phyloP scores from a whole-genome alignment of 2,888 invertebrate species.

The Pogonocherus hispidulus region DNA sequence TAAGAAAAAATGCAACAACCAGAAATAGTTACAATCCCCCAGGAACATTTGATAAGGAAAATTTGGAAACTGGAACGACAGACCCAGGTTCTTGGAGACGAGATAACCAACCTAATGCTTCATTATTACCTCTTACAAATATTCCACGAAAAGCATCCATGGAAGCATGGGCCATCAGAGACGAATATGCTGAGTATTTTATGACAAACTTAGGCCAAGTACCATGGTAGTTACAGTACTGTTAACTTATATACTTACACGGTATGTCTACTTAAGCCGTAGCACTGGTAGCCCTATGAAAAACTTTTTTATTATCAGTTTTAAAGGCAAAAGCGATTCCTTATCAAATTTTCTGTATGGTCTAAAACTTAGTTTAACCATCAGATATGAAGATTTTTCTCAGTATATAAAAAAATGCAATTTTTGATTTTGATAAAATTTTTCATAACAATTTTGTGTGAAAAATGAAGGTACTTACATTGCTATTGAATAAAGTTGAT shows the following conservation, averaged over 20 bases:
- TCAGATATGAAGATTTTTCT: no score
- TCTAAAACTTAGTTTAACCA: no score
- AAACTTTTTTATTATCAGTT: no score
- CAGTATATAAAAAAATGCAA: no score
- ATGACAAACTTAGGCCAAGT: slow-evolving; percentile 4
- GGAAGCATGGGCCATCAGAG: slow-evolving; percentile 13
- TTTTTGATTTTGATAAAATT: no score
- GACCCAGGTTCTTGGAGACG: slow-evolving; percentile 13
- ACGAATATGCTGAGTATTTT: slow-evolving; percentile 67
- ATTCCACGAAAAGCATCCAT: slow-evolving; percentile 11
- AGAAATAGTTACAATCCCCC: not conserved
- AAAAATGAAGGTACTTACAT: no score
- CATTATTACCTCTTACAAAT: slow-evolving; percentile 22
- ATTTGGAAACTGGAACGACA: slow-evolving; percentile 15
- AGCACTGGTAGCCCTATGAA: not conserved
- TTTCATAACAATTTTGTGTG: no score
- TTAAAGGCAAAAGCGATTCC: no score
- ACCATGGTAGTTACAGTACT: not conserved
- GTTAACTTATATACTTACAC: not conserved
- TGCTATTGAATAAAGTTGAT: no score
- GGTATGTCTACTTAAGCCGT: not conserved
- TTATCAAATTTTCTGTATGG: no score
- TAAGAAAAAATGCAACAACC: not conserved
- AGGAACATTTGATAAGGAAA: slow-evolving; percentile 29
- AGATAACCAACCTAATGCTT: slow-evolving; percentile 10